Conservation (phyloP, 2,797 vertebrate species). For the Fringilla coelebs region DNA sequence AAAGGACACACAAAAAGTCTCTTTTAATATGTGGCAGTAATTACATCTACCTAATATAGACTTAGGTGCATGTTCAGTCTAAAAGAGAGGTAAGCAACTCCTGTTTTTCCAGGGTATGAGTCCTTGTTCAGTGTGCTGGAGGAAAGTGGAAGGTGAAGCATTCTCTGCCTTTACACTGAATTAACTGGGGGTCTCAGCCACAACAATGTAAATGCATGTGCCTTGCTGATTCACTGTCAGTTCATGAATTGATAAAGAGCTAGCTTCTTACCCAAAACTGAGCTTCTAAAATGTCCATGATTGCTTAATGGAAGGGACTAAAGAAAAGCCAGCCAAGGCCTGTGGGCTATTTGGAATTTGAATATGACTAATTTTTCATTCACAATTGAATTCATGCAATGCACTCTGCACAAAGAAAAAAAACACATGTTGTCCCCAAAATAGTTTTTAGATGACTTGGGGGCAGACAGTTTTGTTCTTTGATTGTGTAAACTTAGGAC, state of each 20-base stretch:
- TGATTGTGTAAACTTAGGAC: background rate
- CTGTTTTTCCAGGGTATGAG: background rate
- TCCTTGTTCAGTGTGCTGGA: background rate
- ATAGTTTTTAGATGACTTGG: slow-evolving; percentile 16
- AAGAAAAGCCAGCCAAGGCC: background rate
- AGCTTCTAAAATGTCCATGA: slow-evolving; percentile 4
- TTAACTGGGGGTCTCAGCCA: background rate
- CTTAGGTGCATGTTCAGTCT: background rate
- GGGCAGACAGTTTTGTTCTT: background rate
- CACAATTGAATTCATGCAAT: background rate
- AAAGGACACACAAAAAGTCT: background rate
- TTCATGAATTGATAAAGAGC: background rate
- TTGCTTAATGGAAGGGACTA: background rate
- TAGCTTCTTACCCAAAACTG: background rate
- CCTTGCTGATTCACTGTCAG: background rate
- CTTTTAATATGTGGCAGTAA: background rate
- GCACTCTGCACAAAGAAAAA: background rate
- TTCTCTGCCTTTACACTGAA: background rate
- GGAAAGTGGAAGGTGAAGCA: background rate
- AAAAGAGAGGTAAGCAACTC: background rate
- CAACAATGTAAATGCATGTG: background rate
- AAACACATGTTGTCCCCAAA: slow-evolving; percentile 1
- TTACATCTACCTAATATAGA: background rate
- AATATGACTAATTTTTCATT: slow-evolving; percentile 52
- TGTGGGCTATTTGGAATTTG: background rate